Evolutionary conservation across 2,113 vertebrate genomes (phyloP), one percentile per base, ranked within the genome.

Genomic region (Pomatostomus ruficeps): DNA sequence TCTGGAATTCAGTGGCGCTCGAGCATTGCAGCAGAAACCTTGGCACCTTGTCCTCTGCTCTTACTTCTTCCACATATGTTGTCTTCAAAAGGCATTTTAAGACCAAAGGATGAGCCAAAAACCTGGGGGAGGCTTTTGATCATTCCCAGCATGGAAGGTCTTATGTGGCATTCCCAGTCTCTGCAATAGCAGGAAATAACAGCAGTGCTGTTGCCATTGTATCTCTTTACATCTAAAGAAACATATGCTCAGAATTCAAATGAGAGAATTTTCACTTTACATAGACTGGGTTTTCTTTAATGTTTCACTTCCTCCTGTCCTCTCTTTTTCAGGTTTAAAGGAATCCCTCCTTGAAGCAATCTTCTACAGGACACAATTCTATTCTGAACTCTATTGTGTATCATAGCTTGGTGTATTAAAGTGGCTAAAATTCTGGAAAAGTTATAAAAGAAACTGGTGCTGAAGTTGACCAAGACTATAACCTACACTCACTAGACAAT

Each of bases 61-160:
- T 95, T 68, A 89, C 45, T 90, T 70, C 91, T 76, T 40, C 84
- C 87, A 92, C 96, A 96, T 95, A 95, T 96, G 95, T 80, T 96
- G 89, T 71, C 81, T 94, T 94, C 71, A 89, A 92, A 96, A 85
- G 78, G 82, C 89, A 21, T 88, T 94, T 97, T 93, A 91, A 93
- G 89, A 85, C 81, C 93, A 88, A 94, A 88, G 78, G 74, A 80
- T 1, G 40, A 97, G 96, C 96, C 96, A 97, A 88, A 95, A 97
- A 93, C 96, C 96, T 93, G 91, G 83, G 85, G 87, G 79, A 55
- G 51, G 93, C 91, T 94, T 96, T 88, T 97, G 92, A 97, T 96
- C 91, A 62, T 51, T 95, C 92, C 63, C 96, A 96, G 96, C 94
- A n/a, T 88, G 95, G 75, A 86, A 91, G 76, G 92, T 91, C 91